These are phyloP conservation scores for Phymastichus coffea DNA, from an alignment of 1,140 invertebrate genomes.

Conservation along the genomic window DNA sequence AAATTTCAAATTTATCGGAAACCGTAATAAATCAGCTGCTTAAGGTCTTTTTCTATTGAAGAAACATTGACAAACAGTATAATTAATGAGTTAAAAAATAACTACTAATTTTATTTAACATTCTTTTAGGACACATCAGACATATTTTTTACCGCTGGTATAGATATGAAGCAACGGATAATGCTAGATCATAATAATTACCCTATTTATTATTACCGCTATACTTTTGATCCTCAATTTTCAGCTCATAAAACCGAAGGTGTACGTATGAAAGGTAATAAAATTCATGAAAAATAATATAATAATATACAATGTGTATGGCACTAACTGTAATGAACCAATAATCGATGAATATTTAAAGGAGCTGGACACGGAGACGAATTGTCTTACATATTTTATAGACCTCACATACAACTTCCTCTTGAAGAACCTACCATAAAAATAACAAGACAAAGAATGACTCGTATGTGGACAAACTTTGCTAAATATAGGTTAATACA, in stretches of 20 bases:
- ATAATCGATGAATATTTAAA: constrained; percentile 35
- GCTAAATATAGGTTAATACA: constrained; percentile 69
- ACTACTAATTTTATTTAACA: not conserved
- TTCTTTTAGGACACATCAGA: not conserved
- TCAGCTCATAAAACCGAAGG: too few relatives aligned
- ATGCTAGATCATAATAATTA: not conserved
- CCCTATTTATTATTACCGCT: not conserved
- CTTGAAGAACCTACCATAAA: constrained; percentile 57
- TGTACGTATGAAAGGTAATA: too few relatives aligned
- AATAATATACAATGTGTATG: too few relatives aligned
- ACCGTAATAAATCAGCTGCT: too few relatives aligned
- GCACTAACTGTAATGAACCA: too few relatives aligned
- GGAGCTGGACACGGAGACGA: constrained; percentile 64
- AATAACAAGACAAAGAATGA: constrained; percentile 59
- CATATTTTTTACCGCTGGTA: not conserved
- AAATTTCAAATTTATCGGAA: too few relatives aligned
- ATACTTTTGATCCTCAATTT: not conserved
- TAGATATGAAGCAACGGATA: not conserved
- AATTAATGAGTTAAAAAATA: too few relatives aligned
- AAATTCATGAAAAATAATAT: too few relatives aligned
- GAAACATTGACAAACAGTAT: not conserved
- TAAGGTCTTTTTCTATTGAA: not conserved
- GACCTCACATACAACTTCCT: constrained; percentile 59
- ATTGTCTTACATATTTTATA: constrained; percentile 63
- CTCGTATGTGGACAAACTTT: constrained; percentile 66